Evolutionary conservation across 92 coral and sea anemone species (phyloP).

Genomic region (Parazoanthus atlanticus): DNA sequence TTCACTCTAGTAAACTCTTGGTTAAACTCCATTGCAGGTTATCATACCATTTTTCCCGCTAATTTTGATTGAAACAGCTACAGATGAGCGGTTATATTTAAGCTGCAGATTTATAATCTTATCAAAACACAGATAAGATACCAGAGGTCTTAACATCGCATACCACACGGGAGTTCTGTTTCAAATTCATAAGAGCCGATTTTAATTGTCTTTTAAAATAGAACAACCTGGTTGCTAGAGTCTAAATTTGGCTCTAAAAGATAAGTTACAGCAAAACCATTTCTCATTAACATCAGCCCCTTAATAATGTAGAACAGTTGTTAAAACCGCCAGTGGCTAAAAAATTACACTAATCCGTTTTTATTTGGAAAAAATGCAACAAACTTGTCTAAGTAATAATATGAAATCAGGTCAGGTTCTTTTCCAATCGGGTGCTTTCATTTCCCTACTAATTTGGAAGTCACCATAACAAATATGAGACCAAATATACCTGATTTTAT

Average conservation of each 20-base stretch:
- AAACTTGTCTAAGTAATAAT: too few species aligned
- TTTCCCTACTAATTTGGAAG: too few species aligned
- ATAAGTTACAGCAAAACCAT: too few species aligned
- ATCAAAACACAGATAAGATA: not conserved
- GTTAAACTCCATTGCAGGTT: not conserved
- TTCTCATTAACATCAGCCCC: too few species aligned
- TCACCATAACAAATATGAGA: too few species aligned
- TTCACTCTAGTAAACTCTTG: not conserved
- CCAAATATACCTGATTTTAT: too few species aligned
- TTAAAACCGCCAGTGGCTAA: too few species aligned
- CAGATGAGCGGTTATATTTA: conserved; percentile 14
- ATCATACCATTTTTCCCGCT: not conserved
- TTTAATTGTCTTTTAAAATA: not conserved
- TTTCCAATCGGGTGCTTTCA: too few species aligned
- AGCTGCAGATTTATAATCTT: conserved; percentile 2
- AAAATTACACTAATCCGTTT: too few species aligned
- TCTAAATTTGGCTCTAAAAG: not conserved
- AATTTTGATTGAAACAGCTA: not conserved
- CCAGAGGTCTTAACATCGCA: conserved; percentile 3
- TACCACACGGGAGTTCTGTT: not conserved
- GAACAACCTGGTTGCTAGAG: not conserved
- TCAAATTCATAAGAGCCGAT: not conserved
- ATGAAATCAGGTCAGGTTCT: too few species aligned
- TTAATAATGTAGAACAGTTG: too few species aligned
- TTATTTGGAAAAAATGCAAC: too few species aligned